These are phyloP conservation scores for Troilus luridus DNA, from an alignment of 2,888 invertebrate genomes.

Conservation along the genomic window DNA sequence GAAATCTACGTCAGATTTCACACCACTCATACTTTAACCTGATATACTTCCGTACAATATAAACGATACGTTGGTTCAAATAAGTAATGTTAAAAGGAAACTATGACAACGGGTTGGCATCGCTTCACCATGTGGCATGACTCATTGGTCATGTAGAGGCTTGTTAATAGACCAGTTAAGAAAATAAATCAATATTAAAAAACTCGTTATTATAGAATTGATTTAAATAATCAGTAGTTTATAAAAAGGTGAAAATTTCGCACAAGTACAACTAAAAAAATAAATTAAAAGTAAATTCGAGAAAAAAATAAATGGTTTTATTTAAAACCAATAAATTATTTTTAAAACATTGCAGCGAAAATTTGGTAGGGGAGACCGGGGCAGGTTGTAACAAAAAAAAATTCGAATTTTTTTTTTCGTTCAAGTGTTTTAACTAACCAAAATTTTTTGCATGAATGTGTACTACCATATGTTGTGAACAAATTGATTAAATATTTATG, in stretches of 20 bases:
- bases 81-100: not conserved
- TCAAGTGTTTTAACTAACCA: too few species aligned
- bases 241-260: not conserved
- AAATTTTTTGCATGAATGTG: too few species aligned
- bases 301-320: not conserved
- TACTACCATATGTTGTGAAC: too few species aligned
- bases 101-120: conserved; percentile 4
- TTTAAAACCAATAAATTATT: not conserved
- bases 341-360: not conserved
- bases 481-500: too few species aligned
- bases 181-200: not conserved
- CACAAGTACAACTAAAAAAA: not conserved
- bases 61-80: not conserved
- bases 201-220: not conserved
- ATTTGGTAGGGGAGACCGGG: too few species aligned
- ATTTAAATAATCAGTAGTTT: not conserved
- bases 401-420: too few species aligned
- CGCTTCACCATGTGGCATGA: conserved; percentile 4
- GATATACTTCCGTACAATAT: not conserved
- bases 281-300: not conserved
- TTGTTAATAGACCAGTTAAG: not conserved
- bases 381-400: too few species aligned
- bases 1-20: conserved; percentile 70
- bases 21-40: not conserved
- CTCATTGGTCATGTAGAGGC: not conserved